Percentiles rank a stretch among this genome's conserved stretches.
These are phyloP conservation scores for Drosophila burlai DNA, from an alignment of 1,140 invertebrate species.

Conservation along the genomic window DNA sequence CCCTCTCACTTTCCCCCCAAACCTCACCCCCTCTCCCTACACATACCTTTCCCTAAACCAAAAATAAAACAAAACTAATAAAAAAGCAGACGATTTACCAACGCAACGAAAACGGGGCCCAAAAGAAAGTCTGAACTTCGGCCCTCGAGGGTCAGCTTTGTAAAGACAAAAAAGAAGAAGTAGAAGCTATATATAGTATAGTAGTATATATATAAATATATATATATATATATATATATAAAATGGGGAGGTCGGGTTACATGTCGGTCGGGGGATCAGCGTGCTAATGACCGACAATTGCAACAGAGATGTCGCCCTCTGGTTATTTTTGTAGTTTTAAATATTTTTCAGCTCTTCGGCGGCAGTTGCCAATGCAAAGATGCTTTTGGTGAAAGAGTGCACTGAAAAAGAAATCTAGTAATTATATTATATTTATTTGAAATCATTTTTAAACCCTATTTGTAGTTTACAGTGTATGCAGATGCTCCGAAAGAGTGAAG, in stretches of 20 bases:
- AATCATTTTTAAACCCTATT: accelerated
- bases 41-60: conserved; percentile 3
- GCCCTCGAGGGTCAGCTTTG: conserved; percentile 21
- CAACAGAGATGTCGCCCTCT: conserved; percentile 38
- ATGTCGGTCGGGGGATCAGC: conserved; percentile 40
- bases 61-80: conserved; percentile 44
- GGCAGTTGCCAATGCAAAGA: conserved; percentile 36
- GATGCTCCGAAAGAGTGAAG: conserved; percentile 1
- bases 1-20: too few species aligned
- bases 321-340: not conserved
- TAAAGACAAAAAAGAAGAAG: conserved; percentile 1
- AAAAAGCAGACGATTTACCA: conserved; percentile 46
- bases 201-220: not conserved
- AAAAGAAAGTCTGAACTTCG: conserved; percentile 55
- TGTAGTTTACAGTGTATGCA: conserved; percentile 5
- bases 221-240: not conserved
- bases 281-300: conserved; percentile 58
- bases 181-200: not conserved
- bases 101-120: conserved; percentile 34
- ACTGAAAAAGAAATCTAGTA: not conserved
- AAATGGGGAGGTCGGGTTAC: conserved; percentile 42
- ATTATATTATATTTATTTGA: too few species aligned
- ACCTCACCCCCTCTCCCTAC: not conserved
- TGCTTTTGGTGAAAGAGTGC: not conserved
- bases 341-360: not conserved